These are phyloP conservation scores for Stichodactyla mertensii DNA, from an alignment of 64 coral and sea anemone species.

Conservation along the genomic window DNA sequence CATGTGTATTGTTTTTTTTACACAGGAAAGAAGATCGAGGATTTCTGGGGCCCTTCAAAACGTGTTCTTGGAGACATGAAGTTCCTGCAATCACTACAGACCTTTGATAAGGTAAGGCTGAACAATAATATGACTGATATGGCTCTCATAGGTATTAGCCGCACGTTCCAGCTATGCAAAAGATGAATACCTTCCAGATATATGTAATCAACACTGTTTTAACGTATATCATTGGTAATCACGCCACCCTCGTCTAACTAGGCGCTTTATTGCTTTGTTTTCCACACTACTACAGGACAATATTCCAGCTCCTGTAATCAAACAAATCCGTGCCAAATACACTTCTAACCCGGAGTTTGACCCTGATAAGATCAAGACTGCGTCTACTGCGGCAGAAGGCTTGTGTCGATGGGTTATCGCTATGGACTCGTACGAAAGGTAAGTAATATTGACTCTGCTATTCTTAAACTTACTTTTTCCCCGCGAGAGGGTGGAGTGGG, in stretches of 20 bases:
- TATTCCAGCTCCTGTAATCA: constrained; percentile 70
- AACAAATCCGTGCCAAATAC: constrained; percentile 93
- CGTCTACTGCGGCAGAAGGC: constrained; percentile 89
- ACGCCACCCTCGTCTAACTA: background rate
- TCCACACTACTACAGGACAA: constrained; percentile 49
- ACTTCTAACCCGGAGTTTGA: constrained; percentile 93
- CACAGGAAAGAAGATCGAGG: constrained; percentile 98
- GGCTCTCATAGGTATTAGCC: no score
- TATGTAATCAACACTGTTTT: no score
- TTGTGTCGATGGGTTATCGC: constrained; percentile 95
- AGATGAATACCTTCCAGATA: no score
- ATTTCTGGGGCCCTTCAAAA: constrained; percentile 97
- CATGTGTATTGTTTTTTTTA: background rate
- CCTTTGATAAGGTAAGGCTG: constrained; percentile 77
- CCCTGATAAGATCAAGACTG: constrained; percentile 96
- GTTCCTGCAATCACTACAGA: constrained; percentile 80
- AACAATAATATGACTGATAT: background rate
- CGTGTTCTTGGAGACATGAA: constrained; percentile 90
- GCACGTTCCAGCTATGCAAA: no score
- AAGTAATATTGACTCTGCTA: background rate
- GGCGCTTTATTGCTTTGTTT: background rate
- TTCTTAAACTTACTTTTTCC: no score
- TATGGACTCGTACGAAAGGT: constrained; percentile 98
- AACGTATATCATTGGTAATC: background rate
- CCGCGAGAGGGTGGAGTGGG: no score